Base-by-base conservation (phyloP, 2,797 vertebrate genomes). In the Remorina albescens region DNA sequence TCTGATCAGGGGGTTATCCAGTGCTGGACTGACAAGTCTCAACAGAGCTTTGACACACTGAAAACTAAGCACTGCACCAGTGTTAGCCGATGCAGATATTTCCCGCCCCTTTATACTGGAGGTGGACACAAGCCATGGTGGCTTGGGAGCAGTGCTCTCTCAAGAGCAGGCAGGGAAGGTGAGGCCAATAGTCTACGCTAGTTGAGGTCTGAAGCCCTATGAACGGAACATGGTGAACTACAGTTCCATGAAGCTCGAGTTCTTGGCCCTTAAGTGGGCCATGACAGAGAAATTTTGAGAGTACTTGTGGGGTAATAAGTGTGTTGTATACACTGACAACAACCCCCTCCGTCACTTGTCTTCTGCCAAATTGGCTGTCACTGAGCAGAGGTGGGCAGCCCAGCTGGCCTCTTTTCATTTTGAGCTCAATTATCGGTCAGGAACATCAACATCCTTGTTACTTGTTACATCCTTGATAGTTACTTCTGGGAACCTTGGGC, bases 161-260 rank as follows among this genome's bases (percentile, higher is more conserved):
- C 71, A 74, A 13, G 39, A 74, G 30, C 28, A 46, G 2, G 50
- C 1, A 0, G 53, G 50, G 1, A 39, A 18, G 0, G 47, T 59
- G 0, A n/a, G 54, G 0, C 58, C 50, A 0, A 8, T 72, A 0
- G 50, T 69, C 0, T 78, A 62, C 25, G 76, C 58, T 2, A 50
- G 69, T 10, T 0, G 60, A 3, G 23, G 74, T 6, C 19, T 76
- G 0, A 4, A 11, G 4, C 42, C 51, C 5, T 21, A 36, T 3
- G 74, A 77, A 23, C 15, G 46, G 10, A 53, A 74, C 9, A 60
- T 54, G 34, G 0, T 2, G 0, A 76, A 59, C 2, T 59, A 66
- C 6, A 66, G 71, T 1, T 66, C 55, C 4, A 72, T 74, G 51
- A 74, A 74, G 5, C 28, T 69, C 5, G 63, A 62, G 7, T 28